Percentiles rank a stretch among this genome's conserved stretches.
These are phyloP conservation scores for Portunus trituberculatus DNA, from an alignment of 1,140 invertebrate species.

Conservation along the genomic window DNA sequence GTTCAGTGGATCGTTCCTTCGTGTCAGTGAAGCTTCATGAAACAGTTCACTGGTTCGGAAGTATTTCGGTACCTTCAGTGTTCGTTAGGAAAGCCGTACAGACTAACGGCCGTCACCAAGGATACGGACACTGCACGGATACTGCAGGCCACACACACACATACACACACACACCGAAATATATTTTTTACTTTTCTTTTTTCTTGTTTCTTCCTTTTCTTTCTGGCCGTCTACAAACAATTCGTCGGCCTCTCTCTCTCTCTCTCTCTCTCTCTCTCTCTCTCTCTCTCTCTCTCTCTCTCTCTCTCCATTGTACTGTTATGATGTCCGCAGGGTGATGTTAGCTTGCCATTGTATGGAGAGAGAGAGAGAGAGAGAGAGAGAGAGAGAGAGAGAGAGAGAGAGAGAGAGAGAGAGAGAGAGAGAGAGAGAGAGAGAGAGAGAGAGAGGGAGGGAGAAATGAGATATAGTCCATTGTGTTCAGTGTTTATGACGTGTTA, in stretches of 20 bases:
- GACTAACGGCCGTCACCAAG: not conserved
- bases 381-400: slow-evolving; percentile 3
- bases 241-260: not conserved
- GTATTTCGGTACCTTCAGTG: not conserved
- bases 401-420: not conserved
- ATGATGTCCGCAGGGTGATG: not conserved
- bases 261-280: slow-evolving; percentile 34
- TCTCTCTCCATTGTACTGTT: not conserved
- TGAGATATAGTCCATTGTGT: not conserved
- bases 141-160: too few species aligned
- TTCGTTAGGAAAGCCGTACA: not conserved
- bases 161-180: too few species aligned
- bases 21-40: not conserved
- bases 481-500: too few species aligned
- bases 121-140: not conserved
- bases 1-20: too few species aligned
- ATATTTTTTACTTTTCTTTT: not conserved
- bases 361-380: not conserved
- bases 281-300: slow-evolving; percentile 2
- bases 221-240: not conserved
- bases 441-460: slow-evolving; percentile 4
- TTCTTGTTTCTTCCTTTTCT: not conserved
- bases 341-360: too few species aligned
- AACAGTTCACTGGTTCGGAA: not conserved
- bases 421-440: not conserved